phyloP scores from a whole-genome alignment of 2,113 vertebrate species.

The Bothrops jararaca region DNA sequence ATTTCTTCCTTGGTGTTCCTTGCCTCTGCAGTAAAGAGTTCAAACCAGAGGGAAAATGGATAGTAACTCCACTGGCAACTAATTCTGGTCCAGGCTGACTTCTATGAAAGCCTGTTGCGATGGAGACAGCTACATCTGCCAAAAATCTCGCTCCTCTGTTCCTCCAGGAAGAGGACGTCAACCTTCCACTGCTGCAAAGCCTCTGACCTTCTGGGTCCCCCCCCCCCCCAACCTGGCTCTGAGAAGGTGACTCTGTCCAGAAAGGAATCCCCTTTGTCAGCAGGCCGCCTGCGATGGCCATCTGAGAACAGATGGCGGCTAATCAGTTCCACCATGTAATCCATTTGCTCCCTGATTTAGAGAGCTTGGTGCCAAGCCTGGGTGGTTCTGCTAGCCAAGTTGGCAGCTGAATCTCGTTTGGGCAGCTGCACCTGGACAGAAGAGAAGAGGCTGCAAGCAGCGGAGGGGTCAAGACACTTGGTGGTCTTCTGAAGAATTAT shows the following conservation, averaged over 20 bases:
- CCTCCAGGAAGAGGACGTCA: background rate
- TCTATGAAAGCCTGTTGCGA: background rate
- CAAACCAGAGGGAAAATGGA: background rate
- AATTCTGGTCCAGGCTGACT: background rate
- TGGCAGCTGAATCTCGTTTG: background rate
- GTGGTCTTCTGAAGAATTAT: too few relatives aligned
- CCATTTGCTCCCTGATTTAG: background rate
- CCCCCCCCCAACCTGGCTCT: background rate
- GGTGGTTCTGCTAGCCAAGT: background rate
- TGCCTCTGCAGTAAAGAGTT: background rate
- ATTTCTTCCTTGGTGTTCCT: background rate
- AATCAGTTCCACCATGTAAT: background rate
- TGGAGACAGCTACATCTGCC: background rate
- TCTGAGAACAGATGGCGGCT: background rate
- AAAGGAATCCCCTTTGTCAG: background rate
- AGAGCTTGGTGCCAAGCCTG: background rate
- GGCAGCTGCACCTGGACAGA: background rate
- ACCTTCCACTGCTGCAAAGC: background rate
- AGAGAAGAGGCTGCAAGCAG: too few relatives aligned
- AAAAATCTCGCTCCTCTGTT: background rate
- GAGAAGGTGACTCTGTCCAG: background rate
- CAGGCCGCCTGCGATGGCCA: background rate
- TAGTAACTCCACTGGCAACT: background rate
- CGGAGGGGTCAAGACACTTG: accelerated
- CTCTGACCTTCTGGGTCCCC: background rate